Evolutionary conservation across 2,113 vertebrate genomes (phyloP).

Genomic region (Conger conger): DNA sequence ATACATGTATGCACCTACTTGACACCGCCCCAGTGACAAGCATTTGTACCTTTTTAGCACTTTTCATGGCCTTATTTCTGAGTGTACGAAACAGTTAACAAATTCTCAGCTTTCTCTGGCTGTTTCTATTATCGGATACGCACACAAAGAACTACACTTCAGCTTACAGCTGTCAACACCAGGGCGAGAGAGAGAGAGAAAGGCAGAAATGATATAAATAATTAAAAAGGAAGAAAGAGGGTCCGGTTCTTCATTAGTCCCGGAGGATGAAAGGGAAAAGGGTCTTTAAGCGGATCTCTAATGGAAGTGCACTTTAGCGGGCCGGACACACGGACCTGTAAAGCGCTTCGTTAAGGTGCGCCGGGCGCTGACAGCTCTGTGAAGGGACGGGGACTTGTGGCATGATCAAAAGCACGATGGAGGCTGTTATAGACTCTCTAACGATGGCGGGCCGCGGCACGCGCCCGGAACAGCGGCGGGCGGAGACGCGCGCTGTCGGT

Average conservation of each 20-base stretch:
- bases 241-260: constrained; percentile 55
- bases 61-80: too few relatives aligned
- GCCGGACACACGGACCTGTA: constrained; percentile 48
- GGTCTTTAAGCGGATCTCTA: constrained; percentile 56
- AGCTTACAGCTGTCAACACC: background rate
- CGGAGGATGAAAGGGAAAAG: constrained; percentile 56
- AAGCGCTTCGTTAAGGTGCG: constrained; percentile 63
- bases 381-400: constrained; percentile 42
- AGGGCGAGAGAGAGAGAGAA: background rate
- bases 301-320: constrained; percentile 49
- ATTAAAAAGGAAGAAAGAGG: constrained; percentile 1
- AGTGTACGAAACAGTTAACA: background rate
- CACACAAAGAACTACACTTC: background rate
- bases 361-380: constrained; percentile 56
- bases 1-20: too few relatives aligned
- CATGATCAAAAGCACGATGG: constrained; percentile 27
- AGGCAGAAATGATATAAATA: background rate
- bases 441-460: background rate
- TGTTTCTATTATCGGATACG: background rate
- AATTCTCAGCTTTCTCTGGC: background rate
- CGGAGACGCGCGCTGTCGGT: background rate
- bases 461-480: background rate
- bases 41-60: too few relatives aligned
- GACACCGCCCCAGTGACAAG: too few relatives aligned
- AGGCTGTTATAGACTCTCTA: constrained; percentile 6